Conservation (phyloP, 2,113 vertebrate genomes). For the Sturnira hondurensis region DNA sequence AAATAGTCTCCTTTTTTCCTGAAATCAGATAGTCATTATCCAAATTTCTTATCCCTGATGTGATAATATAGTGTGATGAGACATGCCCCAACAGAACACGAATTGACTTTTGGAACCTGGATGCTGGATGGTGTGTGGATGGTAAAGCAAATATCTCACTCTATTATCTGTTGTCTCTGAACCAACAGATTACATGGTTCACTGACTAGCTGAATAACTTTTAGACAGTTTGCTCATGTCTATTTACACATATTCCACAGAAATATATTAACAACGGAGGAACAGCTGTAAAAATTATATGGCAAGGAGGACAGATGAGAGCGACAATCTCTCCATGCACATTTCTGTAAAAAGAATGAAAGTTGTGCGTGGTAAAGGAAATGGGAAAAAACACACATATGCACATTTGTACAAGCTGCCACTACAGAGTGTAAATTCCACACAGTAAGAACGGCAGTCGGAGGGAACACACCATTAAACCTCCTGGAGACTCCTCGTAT, state of each 20-base stretch:
- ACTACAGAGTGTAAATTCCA: constrained; percentile 35
- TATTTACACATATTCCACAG: constrained; percentile 85
- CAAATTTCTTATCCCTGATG: constrained; percentile 82
- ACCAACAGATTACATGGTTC: constrained; percentile 88
- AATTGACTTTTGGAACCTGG: constrained; percentile 81
- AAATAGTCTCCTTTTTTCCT: constrained; percentile 69
- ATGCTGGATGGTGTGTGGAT: constrained; percentile 73
- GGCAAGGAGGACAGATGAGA: constrained; percentile 33
- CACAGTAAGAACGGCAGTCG: not conserved
- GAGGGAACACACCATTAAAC: not conserved
- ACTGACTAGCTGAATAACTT: constrained; percentile 86
- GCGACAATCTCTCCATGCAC: not conserved
- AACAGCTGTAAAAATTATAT: constrained; percentile 76
- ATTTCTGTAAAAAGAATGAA: constrained; percentile 66
- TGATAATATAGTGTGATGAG: constrained; percentile 85
- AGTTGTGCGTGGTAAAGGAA: constrained; percentile 67
- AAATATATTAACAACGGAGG: constrained; percentile 83
- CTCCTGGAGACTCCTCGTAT: constrained; percentile 9
- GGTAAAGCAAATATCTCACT: constrained; percentile 86
- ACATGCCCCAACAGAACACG: constrained; percentile 85
- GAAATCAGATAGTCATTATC: constrained; percentile 85
- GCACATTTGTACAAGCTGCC: not conserved
- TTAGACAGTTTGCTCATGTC: constrained; percentile 87
- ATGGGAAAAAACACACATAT: constrained; percentile 29
- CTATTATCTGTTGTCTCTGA: constrained; percentile 89